Evolutionary conservation across 2,888 invertebrate genomes (phyloP), one percentile per base, ranked within the genome.

Genomic region (Leucozona laternaria): DNA sequence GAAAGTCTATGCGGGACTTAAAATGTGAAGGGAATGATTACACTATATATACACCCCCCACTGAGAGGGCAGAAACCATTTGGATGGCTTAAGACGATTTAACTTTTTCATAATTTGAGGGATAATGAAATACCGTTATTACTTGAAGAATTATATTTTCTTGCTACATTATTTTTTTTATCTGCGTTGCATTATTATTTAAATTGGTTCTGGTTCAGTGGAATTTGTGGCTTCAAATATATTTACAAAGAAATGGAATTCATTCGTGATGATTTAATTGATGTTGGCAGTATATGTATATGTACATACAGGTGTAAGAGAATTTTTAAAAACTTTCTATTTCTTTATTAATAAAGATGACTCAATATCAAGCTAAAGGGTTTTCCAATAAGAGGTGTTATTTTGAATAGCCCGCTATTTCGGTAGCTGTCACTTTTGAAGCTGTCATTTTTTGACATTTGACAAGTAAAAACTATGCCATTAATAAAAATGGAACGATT

Each of bases 81-180:
- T 78, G 73, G 43, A 81, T 81, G 81, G 81, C 77, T 86, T 86
- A 81, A 81, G 81, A 81, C 73, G 85, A 73, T 81, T 86, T 81
- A 86, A 81, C 78, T 78, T 62, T 62, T 13, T 86, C 66, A 79
- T 85, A 85, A 85, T 81, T 85, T 81, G 72, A 78, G 70, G 81
- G 81, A 85, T 85, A 81, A 85, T 81, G 81, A 81, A 68, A 64
- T 81, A 73, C 70, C 43, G 70, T 81, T 81, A 81, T 78, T 78
- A 77, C 77, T 70, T 57, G 73, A 83, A 43, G 17, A 75, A 70
- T 68, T 45, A 50, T 60, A 60, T 60, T 45, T 28, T 58, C 60
- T 60, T 31, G 34, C 13, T 22, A 31, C 15, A 64, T n/a, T n/a
- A 8, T 62, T 57, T 79, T 55, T 45, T 55, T 22, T 10, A 20